Evolutionary conservation across 2,797 vertebrate genomes (phyloP).

Genomic region (Limosa lapponica): DNA sequence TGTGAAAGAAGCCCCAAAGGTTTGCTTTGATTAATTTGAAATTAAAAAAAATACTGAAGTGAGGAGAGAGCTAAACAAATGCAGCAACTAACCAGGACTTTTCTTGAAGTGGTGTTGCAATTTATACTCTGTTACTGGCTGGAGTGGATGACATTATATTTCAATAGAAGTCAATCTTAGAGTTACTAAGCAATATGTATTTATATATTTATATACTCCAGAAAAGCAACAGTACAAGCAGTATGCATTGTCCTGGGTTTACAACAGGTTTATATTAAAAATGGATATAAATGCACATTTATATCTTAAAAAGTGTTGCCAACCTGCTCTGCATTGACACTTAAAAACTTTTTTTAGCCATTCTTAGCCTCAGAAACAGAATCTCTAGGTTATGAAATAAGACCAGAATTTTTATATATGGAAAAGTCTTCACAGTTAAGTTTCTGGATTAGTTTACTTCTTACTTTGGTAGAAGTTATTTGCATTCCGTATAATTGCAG

Average conservation of each 20-base stretch:
- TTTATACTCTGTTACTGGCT: not conserved
- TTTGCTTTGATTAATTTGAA: not conserved
- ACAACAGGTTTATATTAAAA: not conserved
- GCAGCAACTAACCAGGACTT: fast-evolving
- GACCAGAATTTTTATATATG: not conserved
- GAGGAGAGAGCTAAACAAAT: not conserved
- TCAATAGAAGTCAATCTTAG: not conserved
- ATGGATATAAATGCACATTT: not conserved
- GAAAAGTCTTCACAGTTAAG: not conserved
- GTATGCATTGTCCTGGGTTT: not conserved
- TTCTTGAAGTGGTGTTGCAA: not conserved
- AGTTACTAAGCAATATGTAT: not conserved
- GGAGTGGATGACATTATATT: not conserved
- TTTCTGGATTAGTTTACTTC: not conserved
- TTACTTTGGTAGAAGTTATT: not conserved
- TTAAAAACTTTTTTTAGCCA: not conserved
- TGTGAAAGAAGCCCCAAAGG: not conserved
- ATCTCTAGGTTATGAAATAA: not conserved
- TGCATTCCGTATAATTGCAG: not conserved
- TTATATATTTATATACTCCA: not conserved
- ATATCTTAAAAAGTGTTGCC: not conserved
- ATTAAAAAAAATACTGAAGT: not conserved
- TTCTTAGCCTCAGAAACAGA: not conserved
- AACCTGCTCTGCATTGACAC: not conserved
- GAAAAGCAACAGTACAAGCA: not conserved